phyloP scores from a whole-genome alignment of 92 coral and sea anemone genomes.

The Phenganax marumi region DNA sequence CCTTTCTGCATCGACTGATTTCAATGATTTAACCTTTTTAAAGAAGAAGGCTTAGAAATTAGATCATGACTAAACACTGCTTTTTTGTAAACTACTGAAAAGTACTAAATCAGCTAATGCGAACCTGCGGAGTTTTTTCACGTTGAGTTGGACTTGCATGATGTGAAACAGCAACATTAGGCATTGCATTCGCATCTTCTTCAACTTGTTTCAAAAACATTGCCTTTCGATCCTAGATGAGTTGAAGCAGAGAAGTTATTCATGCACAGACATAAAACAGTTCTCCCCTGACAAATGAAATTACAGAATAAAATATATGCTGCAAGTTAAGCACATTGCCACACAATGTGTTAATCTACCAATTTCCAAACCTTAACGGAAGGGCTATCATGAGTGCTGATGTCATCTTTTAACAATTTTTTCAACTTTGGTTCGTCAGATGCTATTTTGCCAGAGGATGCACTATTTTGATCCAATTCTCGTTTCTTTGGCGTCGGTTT shows the following conservation, averaged over 20 bases:
- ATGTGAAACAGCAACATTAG: not conserved
- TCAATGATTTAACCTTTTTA: not conserved
- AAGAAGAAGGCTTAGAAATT: not conserved
- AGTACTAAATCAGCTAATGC: not conserved
- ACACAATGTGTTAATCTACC: not conserved
- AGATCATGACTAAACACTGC: not conserved
- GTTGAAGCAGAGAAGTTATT: not conserved
- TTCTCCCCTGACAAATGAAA: too few species aligned
- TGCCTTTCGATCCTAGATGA: constrained; percentile 25
- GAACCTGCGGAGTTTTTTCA: not conserved
- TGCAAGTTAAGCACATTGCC: not conserved
- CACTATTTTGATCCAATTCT: not conserved
- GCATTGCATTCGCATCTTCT: not conserved
- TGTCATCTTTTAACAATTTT: constrained; percentile 20
- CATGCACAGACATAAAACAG: not conserved
- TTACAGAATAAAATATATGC: too few species aligned
- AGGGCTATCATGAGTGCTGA: constrained; percentile 62
- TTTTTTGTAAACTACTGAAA: not conserved
- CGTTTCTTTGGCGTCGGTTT: constrained; percentile 1
- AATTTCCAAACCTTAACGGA: constrained; percentile 69
- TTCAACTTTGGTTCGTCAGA: constrained; percentile 25
- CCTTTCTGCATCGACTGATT: not conserved
- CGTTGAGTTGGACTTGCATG: not conserved
- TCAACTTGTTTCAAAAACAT: constrained; percentile 33
- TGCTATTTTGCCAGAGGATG: not conserved